Percentiles rank a stretch among this genome's conserved stretches.
Conservation (phyloP, 2,888 invertebrate species). For the Sphaerophoria rueppellii region DNA sequence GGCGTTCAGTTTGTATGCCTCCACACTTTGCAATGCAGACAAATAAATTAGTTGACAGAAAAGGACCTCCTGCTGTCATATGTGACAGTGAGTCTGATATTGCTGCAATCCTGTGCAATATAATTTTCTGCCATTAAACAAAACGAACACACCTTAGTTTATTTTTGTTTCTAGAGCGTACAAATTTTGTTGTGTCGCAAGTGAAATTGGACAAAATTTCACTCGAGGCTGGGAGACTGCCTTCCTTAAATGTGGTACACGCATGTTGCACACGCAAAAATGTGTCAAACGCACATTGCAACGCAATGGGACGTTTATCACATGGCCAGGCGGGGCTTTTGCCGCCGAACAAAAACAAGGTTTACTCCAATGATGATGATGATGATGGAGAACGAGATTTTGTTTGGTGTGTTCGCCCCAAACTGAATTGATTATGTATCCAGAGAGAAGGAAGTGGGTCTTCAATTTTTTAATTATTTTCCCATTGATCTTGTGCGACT, state of each 20-base stretch:
- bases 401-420: neutral
- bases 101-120: conserved; percentile 22
- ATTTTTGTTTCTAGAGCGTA: conserved; percentile 43
- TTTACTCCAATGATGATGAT: conserved; percentile 17
- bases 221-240: conserved; percentile 26
- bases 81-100: conserved; percentile 11
- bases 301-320: neutral
- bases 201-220: conserved; percentile 64
- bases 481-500: conserved; percentile 60
- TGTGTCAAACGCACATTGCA: conserved; percentile 50
- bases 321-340: neutral
- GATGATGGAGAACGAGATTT: conserved; percentile 29
- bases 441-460: conserved; percentile 60
- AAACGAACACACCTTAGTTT: conserved; percentile 32
- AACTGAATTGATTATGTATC: conserved; percentile 62
- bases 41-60: conserved; percentile 13
- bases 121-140: conserved; percentile 2
- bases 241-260: conserved; percentile 59
- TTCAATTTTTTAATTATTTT: conserved; percentile 63
- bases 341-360: neutral
- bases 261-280: conserved; percentile 65
- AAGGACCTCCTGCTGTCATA: conserved; percentile 31
- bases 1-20: neutral
- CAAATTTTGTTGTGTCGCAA: conserved; percentile 48
- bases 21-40: neutral